Evolutionary conservation across 2,113 vertebrate species (phyloP).

Genomic region (Taurulus bubalis): DNA sequence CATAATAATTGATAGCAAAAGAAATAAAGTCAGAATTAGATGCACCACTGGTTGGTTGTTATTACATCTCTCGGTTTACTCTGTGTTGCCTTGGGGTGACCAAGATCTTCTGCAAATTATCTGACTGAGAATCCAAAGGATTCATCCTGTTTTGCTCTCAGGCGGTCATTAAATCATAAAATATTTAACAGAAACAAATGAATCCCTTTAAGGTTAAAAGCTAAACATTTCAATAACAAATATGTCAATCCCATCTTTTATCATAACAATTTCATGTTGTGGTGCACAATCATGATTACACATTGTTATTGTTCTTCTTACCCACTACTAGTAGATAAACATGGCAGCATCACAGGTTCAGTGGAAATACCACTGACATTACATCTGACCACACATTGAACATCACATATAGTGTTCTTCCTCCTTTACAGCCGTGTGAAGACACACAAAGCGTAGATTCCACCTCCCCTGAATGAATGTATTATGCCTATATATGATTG

Average conservation of each 20-base stretch:
- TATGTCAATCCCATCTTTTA: neutral
- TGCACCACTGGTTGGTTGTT: conserved; percentile 34
- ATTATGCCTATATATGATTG: conserved; percentile 32
- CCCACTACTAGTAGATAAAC: neutral
- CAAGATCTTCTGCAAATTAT: conserved; percentile 15
- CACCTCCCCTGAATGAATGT: conserved; percentile 29
- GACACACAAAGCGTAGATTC: conserved; percentile 22
- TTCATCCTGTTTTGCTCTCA: neutral
- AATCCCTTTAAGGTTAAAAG: neutral
- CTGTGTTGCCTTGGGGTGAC: conserved; percentile 22
- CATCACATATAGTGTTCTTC: conserved; percentile 2
- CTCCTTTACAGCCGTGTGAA: conserved; percentile 21
- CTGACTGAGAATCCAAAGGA: conserved; percentile 13
- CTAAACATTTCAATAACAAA: conserved; percentile 1
- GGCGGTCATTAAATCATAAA: neutral
- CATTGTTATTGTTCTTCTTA: conserved; percentile 3
- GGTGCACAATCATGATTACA: neutral
- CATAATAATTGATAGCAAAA: conserved; percentile 41
- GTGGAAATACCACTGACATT: conserved; percentile 20
- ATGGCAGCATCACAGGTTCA: conserved; percentile 5
- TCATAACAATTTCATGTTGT: neutral
- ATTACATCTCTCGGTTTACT: conserved; percentile 39
- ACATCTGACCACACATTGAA: conserved; percentile 27
- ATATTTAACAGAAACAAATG: neutral
- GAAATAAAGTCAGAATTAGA: conserved; percentile 39